Evolutionary conservation across 1,140 invertebrate species (phyloP).

Genomic region (Fragariocoptes setiger): DNA sequence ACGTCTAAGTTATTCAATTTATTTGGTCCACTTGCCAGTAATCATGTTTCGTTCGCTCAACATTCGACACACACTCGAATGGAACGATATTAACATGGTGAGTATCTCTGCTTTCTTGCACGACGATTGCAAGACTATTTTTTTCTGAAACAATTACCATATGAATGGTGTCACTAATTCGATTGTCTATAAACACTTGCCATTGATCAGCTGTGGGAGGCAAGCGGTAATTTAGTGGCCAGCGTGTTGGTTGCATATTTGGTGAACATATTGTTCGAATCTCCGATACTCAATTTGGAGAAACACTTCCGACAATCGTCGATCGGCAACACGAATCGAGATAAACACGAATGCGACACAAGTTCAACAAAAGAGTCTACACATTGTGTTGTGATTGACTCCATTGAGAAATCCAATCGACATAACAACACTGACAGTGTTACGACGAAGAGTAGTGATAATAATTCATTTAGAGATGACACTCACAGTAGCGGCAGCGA

Average conservation of each 20-base stretch:
- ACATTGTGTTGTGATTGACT: background rate
- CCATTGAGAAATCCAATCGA: background rate
- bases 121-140: too few relatives aligned
- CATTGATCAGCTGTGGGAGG: background rate
- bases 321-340: background rate
- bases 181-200: background rate
- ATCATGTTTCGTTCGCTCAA: slow-evolving; percentile 29
- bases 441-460: background rate
- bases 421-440: background rate
- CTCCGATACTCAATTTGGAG: background rate
- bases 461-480: background rate
- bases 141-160: too few relatives aligned
- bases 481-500: background rate
- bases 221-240: background rate
- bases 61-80: slow-evolving; percentile 5
- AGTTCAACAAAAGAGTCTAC: background rate
- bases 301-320: too few relatives aligned
- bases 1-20: slow-evolving; percentile 57
- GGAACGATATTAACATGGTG: slow-evolving; percentile 10
- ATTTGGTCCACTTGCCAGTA: slow-evolving; percentile 50
- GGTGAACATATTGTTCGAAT: background rate
- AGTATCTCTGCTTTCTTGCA: too few relatives aligned
- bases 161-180: too few relatives aligned
- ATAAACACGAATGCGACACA: background rate
- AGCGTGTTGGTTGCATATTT: background rate